Evolutionary conservation across 2,888 invertebrate species (phyloP).

Genomic region (Yponomeuta malinellus): DNA sequence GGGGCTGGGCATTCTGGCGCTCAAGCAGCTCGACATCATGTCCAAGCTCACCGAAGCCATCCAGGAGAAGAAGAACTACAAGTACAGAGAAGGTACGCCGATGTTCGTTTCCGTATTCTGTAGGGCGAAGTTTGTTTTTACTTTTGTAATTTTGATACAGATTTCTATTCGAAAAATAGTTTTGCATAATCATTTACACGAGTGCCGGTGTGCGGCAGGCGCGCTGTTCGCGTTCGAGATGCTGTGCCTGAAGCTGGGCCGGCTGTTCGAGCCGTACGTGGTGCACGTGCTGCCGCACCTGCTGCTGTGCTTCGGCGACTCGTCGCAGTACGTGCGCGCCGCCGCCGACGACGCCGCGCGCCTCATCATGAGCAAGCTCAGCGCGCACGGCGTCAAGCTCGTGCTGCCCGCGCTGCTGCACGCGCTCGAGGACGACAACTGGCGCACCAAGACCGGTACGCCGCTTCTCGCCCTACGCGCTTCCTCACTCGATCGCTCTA

Average conservation of each 20-base stretch:
- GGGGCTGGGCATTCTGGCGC: conserved; percentile 95
- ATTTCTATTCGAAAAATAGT: no score
- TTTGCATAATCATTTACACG: no score
- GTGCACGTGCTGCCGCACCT: conserved; percentile 97
- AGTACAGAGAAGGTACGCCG: conserved; percentile 87
- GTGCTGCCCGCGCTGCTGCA: conserved; percentile 94
- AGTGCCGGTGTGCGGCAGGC: conserved; percentile 58
- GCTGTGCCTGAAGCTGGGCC: conserved; percentile 94
- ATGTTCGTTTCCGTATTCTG: neutral
- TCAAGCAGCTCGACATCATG: conserved; percentile 98
- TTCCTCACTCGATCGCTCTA: neutral
- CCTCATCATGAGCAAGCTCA: conserved; percentile 95
- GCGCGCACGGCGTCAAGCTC: conserved; percentile 97
- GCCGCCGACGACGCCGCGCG: conserved; percentile 98
- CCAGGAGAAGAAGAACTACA: conserved; percentile 97
- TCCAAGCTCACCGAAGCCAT: conserved; percentile 93
- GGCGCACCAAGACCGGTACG: conserved; percentile 96
- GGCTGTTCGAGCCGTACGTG: conserved; percentile 98
- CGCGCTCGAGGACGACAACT: conserved; percentile 97
- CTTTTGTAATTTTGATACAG: no score
- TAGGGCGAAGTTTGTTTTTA: no score
- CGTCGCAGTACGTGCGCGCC: conserved; percentile 94
- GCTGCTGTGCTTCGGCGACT: conserved; percentile 96
- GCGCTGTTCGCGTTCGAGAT: conserved; percentile 98
- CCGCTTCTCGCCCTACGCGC: neutral